phyloP scores from a whole-genome alignment of 2,113 vertebrate species.

The Onychorhynchus coronatus region DNA sequence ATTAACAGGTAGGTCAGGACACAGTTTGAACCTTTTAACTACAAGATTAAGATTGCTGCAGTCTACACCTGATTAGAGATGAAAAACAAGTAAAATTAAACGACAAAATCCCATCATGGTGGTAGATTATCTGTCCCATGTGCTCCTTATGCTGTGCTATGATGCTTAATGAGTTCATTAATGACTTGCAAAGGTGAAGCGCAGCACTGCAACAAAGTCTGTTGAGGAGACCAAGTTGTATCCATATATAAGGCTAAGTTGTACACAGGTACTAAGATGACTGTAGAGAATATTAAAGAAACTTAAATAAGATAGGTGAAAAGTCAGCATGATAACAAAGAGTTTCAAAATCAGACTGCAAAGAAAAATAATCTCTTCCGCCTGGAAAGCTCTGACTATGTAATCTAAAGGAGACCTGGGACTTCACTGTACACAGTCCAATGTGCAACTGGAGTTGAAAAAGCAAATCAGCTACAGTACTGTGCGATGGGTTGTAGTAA shows the following conservation, averaged over 20 bases:
- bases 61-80: not conserved
- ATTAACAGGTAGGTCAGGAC: not conserved
- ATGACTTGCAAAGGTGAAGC: slow-evolving; percentile 19
- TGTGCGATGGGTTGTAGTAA: not conserved
- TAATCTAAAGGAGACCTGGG: not conserved
- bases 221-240: not conserved
- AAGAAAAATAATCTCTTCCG: not conserved
- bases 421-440: not conserved
- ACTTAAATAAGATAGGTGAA: not conserved
- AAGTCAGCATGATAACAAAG: not conserved
- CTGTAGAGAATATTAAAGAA: not conserved
- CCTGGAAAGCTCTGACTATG: not conserved
- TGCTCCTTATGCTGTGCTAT: not conserved
- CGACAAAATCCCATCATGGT: not conserved
- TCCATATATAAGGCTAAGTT: not conserved
- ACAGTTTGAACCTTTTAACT: not conserved
- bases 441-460: not conserved
- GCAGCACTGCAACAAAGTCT: not conserved
- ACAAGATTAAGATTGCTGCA: not conserved
- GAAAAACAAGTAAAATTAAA: slow-evolving; percentile 5
- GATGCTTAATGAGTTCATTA: slow-evolving; percentile 31
- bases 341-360: not conserved
- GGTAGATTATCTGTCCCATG: slow-evolving; percentile 19
- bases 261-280: not conserved
- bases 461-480: rapidly evolving